Percentiles rank a stretch among this genome's conserved stretches.
These are phyloP conservation scores for Lasioglossum albipes DNA, from an alignment of 1,140 invertebrate species.

Conservation along the genomic window DNA sequence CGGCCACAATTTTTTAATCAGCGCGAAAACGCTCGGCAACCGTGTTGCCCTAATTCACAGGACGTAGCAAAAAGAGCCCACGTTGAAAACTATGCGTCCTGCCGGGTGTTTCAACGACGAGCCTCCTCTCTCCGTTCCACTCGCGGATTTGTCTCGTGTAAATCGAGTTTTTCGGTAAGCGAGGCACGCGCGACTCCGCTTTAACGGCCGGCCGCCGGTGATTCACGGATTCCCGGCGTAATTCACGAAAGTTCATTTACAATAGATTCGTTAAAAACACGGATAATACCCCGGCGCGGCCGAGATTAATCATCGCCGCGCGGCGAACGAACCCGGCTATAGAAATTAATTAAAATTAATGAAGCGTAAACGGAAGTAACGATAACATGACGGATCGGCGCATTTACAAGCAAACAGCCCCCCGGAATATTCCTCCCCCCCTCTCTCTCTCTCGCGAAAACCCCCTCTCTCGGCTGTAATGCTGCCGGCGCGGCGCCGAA, in stretches of 20 bases:
- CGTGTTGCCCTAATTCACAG: no score
- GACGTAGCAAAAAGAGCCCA: no score
- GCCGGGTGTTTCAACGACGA: no score
- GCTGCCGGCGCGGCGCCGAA: not conserved
- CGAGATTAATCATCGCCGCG: constrained; percentile 55
- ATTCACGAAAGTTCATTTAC: constrained; percentile 60
- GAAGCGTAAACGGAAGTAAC: constrained; percentile 65
- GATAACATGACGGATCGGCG: constrained; percentile 64
- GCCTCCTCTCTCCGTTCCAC: no score
- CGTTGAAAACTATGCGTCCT: no score
- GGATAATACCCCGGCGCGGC: constrained; percentile 47
- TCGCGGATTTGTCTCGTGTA: not conserved
- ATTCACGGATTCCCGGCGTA: constrained; percentile 31
- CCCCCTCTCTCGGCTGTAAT: not conserved
- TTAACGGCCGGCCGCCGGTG: not conserved
- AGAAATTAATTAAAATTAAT: constrained; percentile 67
- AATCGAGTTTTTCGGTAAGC: constrained; percentile 2
- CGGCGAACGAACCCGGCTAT: constrained; percentile 49
- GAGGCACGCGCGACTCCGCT: constrained; percentile 14
- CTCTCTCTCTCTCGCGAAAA: not conserved
- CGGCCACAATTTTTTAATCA: no score
- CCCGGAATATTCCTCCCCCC: not conserved
- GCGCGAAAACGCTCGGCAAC: no score
- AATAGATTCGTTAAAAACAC: constrained; percentile 62
- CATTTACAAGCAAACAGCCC: constrained; percentile 36